phyloP scores from a whole-genome alignment of 2,888 invertebrate species.

The Sminthurinus aureus region DNA sequence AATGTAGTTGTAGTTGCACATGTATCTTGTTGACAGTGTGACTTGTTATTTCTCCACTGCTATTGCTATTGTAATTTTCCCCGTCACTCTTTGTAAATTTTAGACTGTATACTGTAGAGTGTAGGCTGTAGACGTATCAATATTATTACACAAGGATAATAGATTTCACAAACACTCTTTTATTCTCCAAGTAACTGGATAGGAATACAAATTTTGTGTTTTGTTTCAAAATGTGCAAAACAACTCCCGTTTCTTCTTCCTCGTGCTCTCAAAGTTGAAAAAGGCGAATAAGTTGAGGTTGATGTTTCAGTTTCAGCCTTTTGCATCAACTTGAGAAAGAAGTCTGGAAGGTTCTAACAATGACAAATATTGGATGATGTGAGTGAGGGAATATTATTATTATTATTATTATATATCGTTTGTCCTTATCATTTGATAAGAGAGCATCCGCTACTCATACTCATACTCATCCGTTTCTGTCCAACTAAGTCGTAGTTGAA shows the following conservation, averaged over 20 bases:
- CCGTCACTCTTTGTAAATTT: constrained; percentile 27
- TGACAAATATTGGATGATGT: not conserved
- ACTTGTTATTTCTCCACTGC: too few relatives aligned
- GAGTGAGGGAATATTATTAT: not conserved
- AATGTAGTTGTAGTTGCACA: too few relatives aligned
- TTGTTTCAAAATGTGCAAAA: too few relatives aligned
- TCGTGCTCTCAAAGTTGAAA: not conserved
- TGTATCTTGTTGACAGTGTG: too few relatives aligned
- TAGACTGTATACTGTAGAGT: constrained; percentile 9
- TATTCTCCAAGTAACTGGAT: not conserved
- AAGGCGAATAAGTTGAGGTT: not conserved
- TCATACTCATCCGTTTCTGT: constrained; percentile 24
- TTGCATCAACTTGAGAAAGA: not conserved
- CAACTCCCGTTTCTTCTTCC: not conserved
- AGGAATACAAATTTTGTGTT: constrained; percentile 19
- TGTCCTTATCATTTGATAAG: constrained; percentile 31
- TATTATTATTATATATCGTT: not conserved
- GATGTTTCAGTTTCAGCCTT: not conserved
- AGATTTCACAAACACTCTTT: not conserved
- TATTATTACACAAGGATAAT: too few relatives aligned
- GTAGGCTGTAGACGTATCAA: too few relatives aligned
- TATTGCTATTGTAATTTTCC: constrained; percentile 22
- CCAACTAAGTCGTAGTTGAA: not conserved
- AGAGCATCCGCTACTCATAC: constrained; percentile 37
- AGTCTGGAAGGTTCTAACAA: not conserved